Conservation (phyloP, 2,888 invertebrate genomes). For the Notodonta ziczac region DNA sequence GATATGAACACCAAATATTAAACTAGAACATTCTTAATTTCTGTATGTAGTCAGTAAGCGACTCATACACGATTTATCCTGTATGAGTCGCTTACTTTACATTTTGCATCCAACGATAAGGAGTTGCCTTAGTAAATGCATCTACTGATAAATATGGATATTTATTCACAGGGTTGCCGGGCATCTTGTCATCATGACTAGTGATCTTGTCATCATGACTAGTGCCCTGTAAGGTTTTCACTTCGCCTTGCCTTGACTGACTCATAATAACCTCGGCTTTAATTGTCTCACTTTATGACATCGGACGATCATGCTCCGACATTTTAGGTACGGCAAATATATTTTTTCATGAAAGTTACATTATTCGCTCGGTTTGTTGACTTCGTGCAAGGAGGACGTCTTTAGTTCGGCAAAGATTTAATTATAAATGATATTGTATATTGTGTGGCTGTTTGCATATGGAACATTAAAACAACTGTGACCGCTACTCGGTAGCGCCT, state of each 20-base stretch:
- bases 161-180: constrained; percentile 8
- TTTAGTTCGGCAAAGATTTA: constrained; percentile 27
- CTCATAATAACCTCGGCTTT: constrained; percentile 35
- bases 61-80: no score
- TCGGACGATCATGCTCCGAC: constrained; percentile 25
- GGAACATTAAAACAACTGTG: constrained; percentile 37
- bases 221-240: constrained; percentile 9
- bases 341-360: constrained; percentile 8
- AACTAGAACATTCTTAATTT: not conserved
- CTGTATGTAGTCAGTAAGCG: not conserved
- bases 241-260: constrained; percentile 31
- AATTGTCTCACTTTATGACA: constrained; percentile 28
- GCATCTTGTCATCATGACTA: constrained; percentile 22
- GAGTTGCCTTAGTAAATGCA: not conserved
- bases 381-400: constrained; percentile 31
- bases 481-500: constrained; percentile 37
- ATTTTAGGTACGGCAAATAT: constrained; percentile 19
- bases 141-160: not conserved
- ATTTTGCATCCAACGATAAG: not conserved
- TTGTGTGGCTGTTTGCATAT: constrained; percentile 17
- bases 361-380: constrained; percentile 30
- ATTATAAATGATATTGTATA: constrained; percentile 13
- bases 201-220: constrained; percentile 22
- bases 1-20: not conserved
- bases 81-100: no score